Percentiles rank a stretch among this genome's conserved stretches.
Evolutionary conservation across 2,888 invertebrate genomes (phyloP).

Genomic region (Tortrix viridana): DNA sequence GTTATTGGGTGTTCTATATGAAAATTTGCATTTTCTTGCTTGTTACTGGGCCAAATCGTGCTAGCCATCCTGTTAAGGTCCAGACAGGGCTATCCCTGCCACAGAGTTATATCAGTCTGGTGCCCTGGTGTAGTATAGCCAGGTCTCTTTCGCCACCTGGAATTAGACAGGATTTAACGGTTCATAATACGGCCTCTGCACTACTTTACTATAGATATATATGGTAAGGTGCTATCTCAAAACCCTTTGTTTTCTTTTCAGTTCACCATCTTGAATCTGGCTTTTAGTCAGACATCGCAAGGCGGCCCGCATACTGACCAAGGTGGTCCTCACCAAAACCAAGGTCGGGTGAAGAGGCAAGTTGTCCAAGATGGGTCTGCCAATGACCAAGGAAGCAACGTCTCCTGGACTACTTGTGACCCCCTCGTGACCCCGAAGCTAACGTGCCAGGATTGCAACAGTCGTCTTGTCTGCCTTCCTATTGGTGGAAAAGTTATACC

Average conservation of each 20-base stretch:
- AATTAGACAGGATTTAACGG: no score
- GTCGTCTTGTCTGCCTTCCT: slow-evolving; percentile 60
- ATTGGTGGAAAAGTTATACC: slow-evolving; percentile 55
- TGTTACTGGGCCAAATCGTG: no score
- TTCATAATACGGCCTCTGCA: no score
- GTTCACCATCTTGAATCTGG: slow-evolving; percentile 41
- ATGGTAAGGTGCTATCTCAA: slow-evolving; percentile 45
- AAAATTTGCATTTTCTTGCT: no score
- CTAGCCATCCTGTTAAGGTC: no score
- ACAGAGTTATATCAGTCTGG: no score
- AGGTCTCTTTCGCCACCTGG: no score
- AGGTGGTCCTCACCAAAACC: slow-evolving; percentile 42
- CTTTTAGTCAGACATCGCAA: slow-evolving; percentile 43
- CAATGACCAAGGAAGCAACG: slow-evolving; percentile 19
- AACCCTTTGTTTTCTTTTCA: slow-evolving; percentile 36
- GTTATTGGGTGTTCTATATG: no score
- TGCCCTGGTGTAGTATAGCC: no score
- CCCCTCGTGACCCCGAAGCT: slow-evolving; percentile 45
- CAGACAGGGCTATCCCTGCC: no score
- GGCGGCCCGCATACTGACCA: slow-evolving; percentile 41
- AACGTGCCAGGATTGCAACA: slow-evolving; percentile 60
- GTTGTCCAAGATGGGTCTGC: slow-evolving; percentile 25
- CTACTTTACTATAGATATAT: no score
- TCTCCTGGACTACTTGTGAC: slow-evolving; percentile 55
- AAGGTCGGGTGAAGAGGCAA: slow-evolving; percentile 46